These are phyloP conservation scores for Podabrus alpinus DNA, from an alignment of 2,888 invertebrate species.

Conservation along the genomic window DNA sequence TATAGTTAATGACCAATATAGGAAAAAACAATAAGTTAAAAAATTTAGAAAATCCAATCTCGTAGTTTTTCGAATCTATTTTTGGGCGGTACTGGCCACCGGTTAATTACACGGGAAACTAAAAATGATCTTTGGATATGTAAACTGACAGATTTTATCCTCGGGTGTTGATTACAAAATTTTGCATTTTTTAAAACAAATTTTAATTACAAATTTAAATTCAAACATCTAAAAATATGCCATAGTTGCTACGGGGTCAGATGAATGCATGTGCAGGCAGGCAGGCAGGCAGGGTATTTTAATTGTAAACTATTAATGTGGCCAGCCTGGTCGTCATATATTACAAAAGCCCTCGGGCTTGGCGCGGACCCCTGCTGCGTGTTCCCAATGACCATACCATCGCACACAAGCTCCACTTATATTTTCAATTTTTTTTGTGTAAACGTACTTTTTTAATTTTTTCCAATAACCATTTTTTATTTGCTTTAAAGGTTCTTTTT, in stretches of 20 bases:
- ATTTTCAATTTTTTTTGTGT: conserved; percentile 20
- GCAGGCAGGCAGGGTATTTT: conserved; percentile 42
- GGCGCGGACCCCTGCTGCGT: conserved; percentile 51
- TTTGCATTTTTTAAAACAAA: conserved; percentile 5
- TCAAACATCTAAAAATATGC: not conserved
- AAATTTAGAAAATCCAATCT: conserved; percentile 34
- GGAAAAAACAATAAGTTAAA: conserved; percentile 29
- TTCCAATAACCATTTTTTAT: conserved; percentile 6
- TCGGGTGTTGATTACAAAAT: conserved; percentile 37
- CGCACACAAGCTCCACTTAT: conserved; percentile 22
- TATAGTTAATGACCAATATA: conserved; percentile 19
- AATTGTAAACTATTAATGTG: conserved; percentile 50
- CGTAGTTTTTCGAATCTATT: conserved; percentile 31
- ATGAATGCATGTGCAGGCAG: conserved; percentile 30
- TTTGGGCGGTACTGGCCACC: conserved; percentile 47
- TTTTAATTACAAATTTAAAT: not conserved
- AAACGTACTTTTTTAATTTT: conserved; percentile 20
- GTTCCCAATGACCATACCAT: conserved; percentile 52
- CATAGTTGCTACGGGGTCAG: conserved; percentile 10
- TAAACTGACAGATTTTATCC: conserved; percentile 45
- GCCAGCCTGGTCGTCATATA: conserved; percentile 50
- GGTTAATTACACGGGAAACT: conserved; percentile 49
- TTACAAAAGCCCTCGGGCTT: conserved; percentile 50
- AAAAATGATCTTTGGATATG: conserved; percentile 45
- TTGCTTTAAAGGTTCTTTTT: not conserved